These are phyloP conservation scores for Acanthochromis polyacanthus DNA, from an alignment of 2,113 vertebrate genomes.

Conservation along the genomic window DNA sequence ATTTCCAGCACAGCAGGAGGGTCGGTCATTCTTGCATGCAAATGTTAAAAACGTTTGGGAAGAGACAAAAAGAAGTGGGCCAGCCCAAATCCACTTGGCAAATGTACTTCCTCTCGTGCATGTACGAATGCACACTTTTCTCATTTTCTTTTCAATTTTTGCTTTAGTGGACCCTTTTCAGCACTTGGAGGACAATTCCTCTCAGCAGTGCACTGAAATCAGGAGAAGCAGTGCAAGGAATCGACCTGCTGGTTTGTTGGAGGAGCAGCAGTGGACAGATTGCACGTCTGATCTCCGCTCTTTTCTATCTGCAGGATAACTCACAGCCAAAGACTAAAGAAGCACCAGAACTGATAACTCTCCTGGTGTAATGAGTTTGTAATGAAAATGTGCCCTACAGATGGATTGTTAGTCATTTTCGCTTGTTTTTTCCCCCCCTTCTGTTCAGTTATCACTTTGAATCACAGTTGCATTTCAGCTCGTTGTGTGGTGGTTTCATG, in stretches of 20 bases:
- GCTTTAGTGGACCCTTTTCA: conserved; percentile 7
- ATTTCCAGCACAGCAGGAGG: conserved; percentile 42
- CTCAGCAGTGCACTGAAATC: conserved; percentile 28
- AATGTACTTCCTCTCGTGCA: not conserved
- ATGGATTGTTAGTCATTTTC: conserved; percentile 9
- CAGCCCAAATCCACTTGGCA: conserved; percentile 38
- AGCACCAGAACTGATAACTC: conserved; percentile 3
- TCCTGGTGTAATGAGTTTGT: conserved; percentile 25
- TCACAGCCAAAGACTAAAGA: conserved; percentile 19
- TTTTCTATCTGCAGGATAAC: conserved; percentile 18
- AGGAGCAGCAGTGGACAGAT: conserved; percentile 37
- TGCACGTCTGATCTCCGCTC: conserved; percentile 20
- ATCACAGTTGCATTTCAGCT: conserved; percentile 30
- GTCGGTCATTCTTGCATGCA: conserved; percentile 42
- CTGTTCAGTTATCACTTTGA: conserved; percentile 12
- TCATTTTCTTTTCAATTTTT: conserved; percentile 22
- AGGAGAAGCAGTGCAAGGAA: conserved; percentile 16
- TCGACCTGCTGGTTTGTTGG: conserved; percentile 33
- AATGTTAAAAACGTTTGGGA: conserved; percentile 50
- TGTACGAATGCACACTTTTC: not conserved
- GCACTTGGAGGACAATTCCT: conserved; percentile 25
- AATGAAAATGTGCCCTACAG: conserved; percentile 20
- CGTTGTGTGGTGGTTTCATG: conserved; percentile 26
- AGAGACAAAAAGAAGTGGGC: conserved; percentile 9
- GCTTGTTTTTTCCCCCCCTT: not conserved